Percentiles rank a stretch among this genome's conserved stretches.
Conservation (phyloP, 2,888 invertebrate species). For the Melinopterus prodromus region DNA sequence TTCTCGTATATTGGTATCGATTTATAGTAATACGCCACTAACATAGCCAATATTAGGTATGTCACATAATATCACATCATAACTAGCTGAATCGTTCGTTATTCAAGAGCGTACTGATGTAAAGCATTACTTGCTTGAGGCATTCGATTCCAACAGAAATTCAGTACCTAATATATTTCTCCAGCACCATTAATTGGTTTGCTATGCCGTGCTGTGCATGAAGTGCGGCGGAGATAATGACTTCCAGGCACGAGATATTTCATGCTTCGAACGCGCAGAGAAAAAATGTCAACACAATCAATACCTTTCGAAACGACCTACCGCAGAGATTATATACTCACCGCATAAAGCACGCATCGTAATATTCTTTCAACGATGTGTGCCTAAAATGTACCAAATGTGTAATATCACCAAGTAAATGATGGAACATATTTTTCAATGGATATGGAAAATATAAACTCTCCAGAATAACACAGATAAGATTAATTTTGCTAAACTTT, state of each 20-base stretch:
- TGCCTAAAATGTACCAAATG: neutral
- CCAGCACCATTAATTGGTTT: neutral
- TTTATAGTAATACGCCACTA: no score
- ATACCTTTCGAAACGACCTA: constrained; percentile 4
- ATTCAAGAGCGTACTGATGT: neutral
- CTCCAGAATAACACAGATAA: no score
- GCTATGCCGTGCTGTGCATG: constrained; percentile 4
- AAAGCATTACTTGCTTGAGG: neutral
- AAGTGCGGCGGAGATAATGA: constrained; percentile 16
- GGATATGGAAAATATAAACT: no score
- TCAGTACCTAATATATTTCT: neutral
- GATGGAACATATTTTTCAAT: no score
- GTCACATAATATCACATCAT: neutral
- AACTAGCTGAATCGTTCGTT: neutral
- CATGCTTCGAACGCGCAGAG: neutral
- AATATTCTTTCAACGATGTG: no score
- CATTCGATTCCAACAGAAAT: neutral
- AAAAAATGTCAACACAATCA: constrained; percentile 4
- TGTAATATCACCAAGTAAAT: no score
- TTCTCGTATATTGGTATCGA: no score
- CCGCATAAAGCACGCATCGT: neutral
- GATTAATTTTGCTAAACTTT: no score
- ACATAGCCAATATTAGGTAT: no score
- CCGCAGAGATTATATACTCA: neutral
- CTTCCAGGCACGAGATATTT: constrained; percentile 13